Evolutionary conservation across 1,140 invertebrate species (phyloP), one percentile per base, ranked within the genome.

Genomic region (Oncopodura yosiiana): DNA sequence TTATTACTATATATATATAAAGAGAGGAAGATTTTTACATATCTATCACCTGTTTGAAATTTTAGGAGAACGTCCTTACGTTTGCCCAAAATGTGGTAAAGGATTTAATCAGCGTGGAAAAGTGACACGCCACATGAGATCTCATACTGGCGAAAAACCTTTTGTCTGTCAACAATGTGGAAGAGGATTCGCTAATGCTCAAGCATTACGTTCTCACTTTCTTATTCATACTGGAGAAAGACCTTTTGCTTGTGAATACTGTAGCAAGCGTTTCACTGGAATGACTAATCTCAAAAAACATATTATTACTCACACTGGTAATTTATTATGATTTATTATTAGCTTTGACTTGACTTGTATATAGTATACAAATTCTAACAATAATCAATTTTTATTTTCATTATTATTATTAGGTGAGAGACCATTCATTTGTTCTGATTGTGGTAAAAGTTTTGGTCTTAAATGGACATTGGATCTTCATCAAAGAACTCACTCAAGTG

Each of bases 391-490:
- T 27, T 29, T 26, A 38, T 36, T 36, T 43, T 48, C 27, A 30
- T 19, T 59, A 21, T 29, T 19, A 5, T 48, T 49, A 34, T 68
- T 71, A 78, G 76, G 74, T 58, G 75, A 76, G 55, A 75, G 74
- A 63, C 70, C 71, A 18, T 75, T 74, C 62, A 69, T 70, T 43
- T 79, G 77, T 53, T 68, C 69, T 26, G 68, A 74, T 56, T 79
- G 76, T 67, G 71, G 70, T 30, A 77, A 76, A 58, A 70, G 69
- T 23, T 79, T 77, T 65, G 75, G 74, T 58, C 71, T 75, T 36
- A 65, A 70, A 63, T 69, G 68, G 64, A 61, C 70, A 19, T 58
- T 69, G 49, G 68, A 65, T 56, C 66, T 68, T 19, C 68, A 69
- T 63, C 53, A 65, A 27, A 55, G 63, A 49, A 70, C 67, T 49